These are phyloP conservation scores for Elysia crispata DNA, from an alignment of 2,888 invertebrate species.

Conservation along the genomic window DNA sequence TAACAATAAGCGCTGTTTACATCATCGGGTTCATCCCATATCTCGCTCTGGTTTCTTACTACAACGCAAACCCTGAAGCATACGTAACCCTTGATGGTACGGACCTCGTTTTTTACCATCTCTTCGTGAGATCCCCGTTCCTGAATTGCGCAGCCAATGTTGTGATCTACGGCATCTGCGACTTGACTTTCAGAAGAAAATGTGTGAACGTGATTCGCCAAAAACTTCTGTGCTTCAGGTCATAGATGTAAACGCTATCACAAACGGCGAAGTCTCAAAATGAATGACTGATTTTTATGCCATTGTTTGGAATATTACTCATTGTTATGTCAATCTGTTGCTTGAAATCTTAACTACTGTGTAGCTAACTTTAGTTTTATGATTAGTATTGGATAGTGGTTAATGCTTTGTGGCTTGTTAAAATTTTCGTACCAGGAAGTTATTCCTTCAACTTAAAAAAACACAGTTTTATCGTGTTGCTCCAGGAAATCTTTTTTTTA, in stretches of 20 bases:
- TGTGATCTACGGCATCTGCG: slow-evolving; percentile 42
- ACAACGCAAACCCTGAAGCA: not conserved
- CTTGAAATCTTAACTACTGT: too few species aligned
- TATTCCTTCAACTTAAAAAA: too few species aligned
- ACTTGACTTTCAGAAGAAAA: slow-evolving; percentile 36
- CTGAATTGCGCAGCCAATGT: slow-evolving; percentile 43
- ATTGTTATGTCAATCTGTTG: too few species aligned
- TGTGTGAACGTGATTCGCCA: not conserved
- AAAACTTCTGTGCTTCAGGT: too few species aligned
- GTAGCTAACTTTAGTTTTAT: too few species aligned
- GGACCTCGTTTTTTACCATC: not conserved
- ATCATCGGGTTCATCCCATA: slow-evolving; percentile 29
- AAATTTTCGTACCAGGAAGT: too few species aligned
- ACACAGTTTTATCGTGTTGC: too few species aligned
- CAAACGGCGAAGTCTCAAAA: too few species aligned
- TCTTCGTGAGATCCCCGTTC: slow-evolving; percentile 39
- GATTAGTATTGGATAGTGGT: too few species aligned
- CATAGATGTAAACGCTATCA: too few species aligned
- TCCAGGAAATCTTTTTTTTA: too few species aligned
- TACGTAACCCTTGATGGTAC: slow-evolving; percentile 2
- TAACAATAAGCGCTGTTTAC: slow-evolving; percentile 43
- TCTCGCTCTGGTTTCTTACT: slow-evolving; percentile 9
- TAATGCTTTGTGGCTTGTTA: too few species aligned
- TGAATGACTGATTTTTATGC: not conserved
- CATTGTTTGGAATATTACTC: not conserved